Conservation (phyloP, 2,888 invertebrate genomes). For the Synergus gifuensis region DNA sequence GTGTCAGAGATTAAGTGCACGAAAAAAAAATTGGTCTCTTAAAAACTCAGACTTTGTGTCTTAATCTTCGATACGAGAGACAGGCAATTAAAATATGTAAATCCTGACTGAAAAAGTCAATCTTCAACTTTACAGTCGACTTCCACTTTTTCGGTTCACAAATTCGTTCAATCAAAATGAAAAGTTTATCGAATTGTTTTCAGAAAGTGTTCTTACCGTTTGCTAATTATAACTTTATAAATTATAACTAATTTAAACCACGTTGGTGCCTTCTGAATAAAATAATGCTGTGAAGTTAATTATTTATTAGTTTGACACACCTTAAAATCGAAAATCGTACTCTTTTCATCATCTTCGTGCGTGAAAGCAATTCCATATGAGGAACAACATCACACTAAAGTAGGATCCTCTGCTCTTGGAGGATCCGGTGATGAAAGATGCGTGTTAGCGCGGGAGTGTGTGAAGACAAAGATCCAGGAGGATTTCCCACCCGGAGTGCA, state of each 20-base stretch:
- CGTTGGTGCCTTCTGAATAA: no score
- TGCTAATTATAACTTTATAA: no score
- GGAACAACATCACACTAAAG: background rate
- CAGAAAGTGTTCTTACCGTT: no score
- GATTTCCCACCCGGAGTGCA: conserved; percentile 70
- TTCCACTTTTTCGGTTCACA: no score
- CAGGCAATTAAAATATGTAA: no score
- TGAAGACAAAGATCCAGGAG: conserved; percentile 71
- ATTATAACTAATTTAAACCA: no score
- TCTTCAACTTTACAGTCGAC: no score
- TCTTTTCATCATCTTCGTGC: background rate
- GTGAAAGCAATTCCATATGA: background rate
- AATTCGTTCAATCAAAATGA: no score
- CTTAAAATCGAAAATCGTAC: background rate
- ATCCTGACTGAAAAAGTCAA: no score
- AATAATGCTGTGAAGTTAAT: background rate
- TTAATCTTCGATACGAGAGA: no score
- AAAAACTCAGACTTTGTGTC: background rate
- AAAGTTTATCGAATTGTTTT: no score
- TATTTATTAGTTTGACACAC: background rate
- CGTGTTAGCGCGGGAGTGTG: conserved; percentile 73
- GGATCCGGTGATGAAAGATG: conserved; percentile 69
- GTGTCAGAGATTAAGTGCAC: background rate
- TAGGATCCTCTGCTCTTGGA: conserved; percentile 25
- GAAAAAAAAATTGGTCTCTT: background rate